Evolutionary conservation across 2,113 vertebrate species (phyloP), one percentile per base, ranked within the genome.

Genomic region (Scomber scombrus): DNA sequence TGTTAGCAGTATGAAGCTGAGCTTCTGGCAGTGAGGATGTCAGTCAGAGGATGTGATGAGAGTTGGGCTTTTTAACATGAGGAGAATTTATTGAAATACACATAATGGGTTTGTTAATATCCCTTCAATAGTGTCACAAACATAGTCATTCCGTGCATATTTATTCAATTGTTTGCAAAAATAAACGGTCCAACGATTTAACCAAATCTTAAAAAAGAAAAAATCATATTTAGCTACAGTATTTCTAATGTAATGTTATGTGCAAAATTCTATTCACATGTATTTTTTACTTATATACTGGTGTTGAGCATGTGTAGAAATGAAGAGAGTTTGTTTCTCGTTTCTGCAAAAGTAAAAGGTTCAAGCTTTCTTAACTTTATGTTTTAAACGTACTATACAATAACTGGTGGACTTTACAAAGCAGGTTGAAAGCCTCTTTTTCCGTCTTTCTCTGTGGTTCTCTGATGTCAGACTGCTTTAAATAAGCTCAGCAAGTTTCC

Each of bases 401-500:
- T 47, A 70, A 34, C 3, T 21, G 7, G 29, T n/a, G 11, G 8
- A 34, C 11, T 58, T 56, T 1, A 19, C 5, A 45, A 21, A 75
- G 8, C 29, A 13, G 9, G 13, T 50, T 50, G 26, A 70, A 5
- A 72, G 11, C 1, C 29, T 34, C 55, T 56, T 11, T 63, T 62
- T 79, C 9, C 1, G 4, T 0, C 18, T 31, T 40, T 57, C 11
- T 69, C 15, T 34, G 31, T 34, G 31, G 31, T 34, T 34, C 7
- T 34, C 31, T 34, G 18, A 0, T 0, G 16, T 75, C 70, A 50
- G 49, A n/a, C 31, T 50, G 29, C 49, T 61, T 74, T 74, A 66
- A 47, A 74, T 52, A 4, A 81, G 0, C 16, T 80, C 29, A 80
- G 7, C 51, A 72, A 51, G 71, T 85, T 82, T 87, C 79, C 79